phyloP scores from a whole-genome alignment of 2,113 vertebrate species.

The Formicarius rufipectus region DNA sequence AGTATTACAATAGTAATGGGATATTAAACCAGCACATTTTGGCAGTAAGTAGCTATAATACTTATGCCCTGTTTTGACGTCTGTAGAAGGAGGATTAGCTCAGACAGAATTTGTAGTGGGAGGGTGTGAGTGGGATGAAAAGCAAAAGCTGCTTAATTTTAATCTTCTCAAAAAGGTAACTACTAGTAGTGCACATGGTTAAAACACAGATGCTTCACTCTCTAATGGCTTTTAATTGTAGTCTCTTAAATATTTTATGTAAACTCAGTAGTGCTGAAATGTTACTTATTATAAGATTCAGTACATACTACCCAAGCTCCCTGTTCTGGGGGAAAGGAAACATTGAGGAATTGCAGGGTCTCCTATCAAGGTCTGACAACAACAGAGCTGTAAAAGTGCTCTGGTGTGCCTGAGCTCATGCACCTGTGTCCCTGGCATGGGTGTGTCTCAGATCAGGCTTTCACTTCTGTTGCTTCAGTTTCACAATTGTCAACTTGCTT shows the following conservation, averaged over 20 bases:
- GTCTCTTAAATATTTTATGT: background rate
- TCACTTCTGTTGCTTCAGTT: background rate
- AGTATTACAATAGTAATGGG: slow-evolving; percentile 41
- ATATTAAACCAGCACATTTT: slow-evolving; percentile 26
- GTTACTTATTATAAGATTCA: background rate
- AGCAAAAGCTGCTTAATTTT: slow-evolving; percentile 55
- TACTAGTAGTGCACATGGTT: background rate
- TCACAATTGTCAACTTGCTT: background rate
- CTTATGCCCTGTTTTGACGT: slow-evolving; percentile 43
- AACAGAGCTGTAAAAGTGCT: background rate
- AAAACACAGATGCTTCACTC: background rate
- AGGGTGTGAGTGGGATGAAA: slow-evolving; percentile 46
- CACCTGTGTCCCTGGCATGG: background rate
- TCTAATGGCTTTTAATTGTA: slow-evolving; percentile 22
- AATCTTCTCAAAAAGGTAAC: slow-evolving; percentile 58
- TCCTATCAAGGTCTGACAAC: background rate
- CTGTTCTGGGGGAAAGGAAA: background rate
- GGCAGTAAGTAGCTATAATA: slow-evolving; percentile 41
- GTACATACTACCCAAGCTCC: fast-evolving
- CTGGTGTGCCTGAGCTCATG: background rate
- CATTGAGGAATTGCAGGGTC: background rate
- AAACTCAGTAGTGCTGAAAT: background rate
- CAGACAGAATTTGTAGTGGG: slow-evolving; percentile 55
- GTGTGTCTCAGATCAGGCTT: background rate
- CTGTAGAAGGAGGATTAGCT: slow-evolving; percentile 54